Percentiles rank a stretch among this genome's conserved stretches.
Evolutionary conservation across 2,888 invertebrate species (phyloP).

Genomic region (Polyommatus icarus): DNA sequence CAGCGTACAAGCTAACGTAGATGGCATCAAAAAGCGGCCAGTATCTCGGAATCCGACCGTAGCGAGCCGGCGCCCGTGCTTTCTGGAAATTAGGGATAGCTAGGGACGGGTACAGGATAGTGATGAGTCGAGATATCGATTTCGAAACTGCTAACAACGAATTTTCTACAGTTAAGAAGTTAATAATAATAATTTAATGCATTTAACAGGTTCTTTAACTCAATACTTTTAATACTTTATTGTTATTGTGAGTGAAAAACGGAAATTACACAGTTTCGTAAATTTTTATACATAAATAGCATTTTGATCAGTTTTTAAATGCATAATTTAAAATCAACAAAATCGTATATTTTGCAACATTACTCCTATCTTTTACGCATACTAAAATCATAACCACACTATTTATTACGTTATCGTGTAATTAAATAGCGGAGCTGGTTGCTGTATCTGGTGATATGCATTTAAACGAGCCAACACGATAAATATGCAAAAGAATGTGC

Average conservation of each 20-base stretch:
- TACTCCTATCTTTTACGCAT: not conserved
- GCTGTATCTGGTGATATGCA: slow-evolving; percentile 32
- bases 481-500: slow-evolving; percentile 42
- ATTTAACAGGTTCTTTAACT: too few species aligned
- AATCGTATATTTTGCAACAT: slow-evolving; percentile 3
- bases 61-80: slow-evolving; percentile 70
- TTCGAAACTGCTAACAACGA: not conserved
- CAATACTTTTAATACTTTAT: not conserved
- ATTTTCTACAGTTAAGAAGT: not conserved
- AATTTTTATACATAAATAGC: not conserved
- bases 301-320: not conserved
- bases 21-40: slow-evolving; percentile 46
- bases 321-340: not conserved
- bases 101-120: slow-evolving; percentile 50
- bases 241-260: not conserved
- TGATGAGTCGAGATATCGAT: slow-evolving; percentile 22
- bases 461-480: slow-evolving; percentile 34
- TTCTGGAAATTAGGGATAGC: slow-evolving; percentile 75
- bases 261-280: not conserved
- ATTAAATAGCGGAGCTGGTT: slow-evolving; percentile 54
- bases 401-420: slow-evolving; percentile 49
- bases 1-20: slow-evolving; percentile 38
- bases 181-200: not conserved
- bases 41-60: slow-evolving; percentile 74
- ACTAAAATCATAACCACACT: slow-evolving; percentile 37